These are phyloP conservation scores for Girardinus metallicus DNA, from an alignment of 2,797 vertebrate species.

Conservation along the genomic window DNA sequence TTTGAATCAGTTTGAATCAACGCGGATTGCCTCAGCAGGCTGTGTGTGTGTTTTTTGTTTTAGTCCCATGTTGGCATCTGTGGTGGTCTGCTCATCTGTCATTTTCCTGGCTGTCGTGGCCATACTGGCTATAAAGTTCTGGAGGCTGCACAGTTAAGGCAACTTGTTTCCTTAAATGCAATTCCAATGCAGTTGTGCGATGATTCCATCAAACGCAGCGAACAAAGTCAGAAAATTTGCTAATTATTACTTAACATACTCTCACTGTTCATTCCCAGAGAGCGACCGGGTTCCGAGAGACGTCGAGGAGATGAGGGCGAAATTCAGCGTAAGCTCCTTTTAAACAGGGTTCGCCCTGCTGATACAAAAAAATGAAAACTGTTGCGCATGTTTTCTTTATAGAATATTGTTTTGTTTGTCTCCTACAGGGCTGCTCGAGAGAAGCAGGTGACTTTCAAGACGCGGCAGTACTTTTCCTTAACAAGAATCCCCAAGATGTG, in stretches of 20 bases:
- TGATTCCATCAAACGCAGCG: background rate
- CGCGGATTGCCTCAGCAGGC: background rate
- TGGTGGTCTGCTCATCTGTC: constrained; percentile 50
- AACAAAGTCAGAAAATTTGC: constrained; percentile 1
- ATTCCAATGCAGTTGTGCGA: background rate
- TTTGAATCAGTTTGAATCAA: constrained; percentile 4
- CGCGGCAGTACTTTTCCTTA: constrained; percentile 56
- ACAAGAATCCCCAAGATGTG: constrained; percentile 42
- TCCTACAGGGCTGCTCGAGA: constrained; percentile 45
- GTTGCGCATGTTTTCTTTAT: background rate
- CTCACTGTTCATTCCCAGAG: constrained; percentile 40
- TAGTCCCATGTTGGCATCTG: constrained; percentile 58
- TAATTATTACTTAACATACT: background rate
- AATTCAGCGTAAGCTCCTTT: constrained; percentile 49
- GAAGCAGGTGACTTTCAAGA: constrained; percentile 41
- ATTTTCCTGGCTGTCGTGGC: constrained; percentile 51
- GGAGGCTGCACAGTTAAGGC: constrained; percentile 71
- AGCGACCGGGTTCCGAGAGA: constrained; percentile 20
- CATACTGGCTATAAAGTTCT: constrained; percentile 45
- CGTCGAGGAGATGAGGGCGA: constrained; percentile 22
- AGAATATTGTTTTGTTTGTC: constrained; percentile 3
- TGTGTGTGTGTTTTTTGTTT: constrained; percentile 35
- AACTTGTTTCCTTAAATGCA: constrained; percentile 9
- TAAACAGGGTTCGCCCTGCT: background rate
- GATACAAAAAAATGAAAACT: background rate